Conservation (phyloP, 2,888 invertebrate genomes). For the Rugalucina vietnamica region DNA sequence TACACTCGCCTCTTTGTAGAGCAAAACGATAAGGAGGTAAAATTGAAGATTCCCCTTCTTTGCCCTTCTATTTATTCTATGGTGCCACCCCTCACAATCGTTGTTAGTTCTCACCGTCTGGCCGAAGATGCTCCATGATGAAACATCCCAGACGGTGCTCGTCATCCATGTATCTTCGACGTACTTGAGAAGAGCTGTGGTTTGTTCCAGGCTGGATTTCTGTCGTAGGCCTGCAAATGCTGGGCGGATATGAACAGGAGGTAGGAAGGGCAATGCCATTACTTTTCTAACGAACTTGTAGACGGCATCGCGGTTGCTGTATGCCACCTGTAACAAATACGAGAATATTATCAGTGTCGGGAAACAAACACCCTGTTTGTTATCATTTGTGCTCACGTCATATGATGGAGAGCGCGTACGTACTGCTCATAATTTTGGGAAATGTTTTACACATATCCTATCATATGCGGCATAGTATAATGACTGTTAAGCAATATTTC, state of each 20-base stretch:
- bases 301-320: background rate
- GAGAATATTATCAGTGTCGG: no score
- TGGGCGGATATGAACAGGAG: background rate
- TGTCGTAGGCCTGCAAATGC: background rate
- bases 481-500: no score
- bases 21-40: background rate
- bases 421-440: no score
- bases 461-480: no score
- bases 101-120: background rate
- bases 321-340: no score
- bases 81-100: slow-evolving; percentile 8
- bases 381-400: no score
- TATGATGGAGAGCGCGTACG: no score
- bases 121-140: background rate
- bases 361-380: no score
- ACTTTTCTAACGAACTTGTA: background rate
- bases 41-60: background rate
- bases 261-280: background rate
- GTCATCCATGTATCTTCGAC: background rate
- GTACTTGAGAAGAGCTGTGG: background rate
- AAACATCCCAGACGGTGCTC: background rate
- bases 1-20: background rate
- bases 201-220: background rate
- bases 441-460: no score
- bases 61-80: background rate